Base-by-base conservation (phyloP, 1,140 invertebrate genomes). In the Helicoverpa zea region DNA sequence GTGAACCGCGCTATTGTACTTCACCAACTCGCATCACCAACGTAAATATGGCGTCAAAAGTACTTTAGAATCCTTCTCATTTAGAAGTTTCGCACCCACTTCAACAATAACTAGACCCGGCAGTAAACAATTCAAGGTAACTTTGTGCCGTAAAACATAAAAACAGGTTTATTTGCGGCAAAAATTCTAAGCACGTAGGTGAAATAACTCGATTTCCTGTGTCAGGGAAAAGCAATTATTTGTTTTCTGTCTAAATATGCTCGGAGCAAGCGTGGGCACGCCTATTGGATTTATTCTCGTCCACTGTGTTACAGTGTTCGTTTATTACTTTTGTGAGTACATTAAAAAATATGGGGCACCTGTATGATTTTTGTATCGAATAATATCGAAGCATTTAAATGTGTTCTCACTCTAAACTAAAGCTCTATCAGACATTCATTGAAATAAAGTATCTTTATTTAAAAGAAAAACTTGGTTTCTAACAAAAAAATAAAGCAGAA, bases 161-260 rank as follows among this genome's bases (percentile, higher is more conserved):
- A 66, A 73, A 52, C 12, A 29, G 66, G 30, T 29, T 35, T 43
- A n/a, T 13, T 52, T 58, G 23, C 4, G 51, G 73, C 11, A 81
- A 72, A 83, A 77, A 80, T 80, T 83, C 81, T 52, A 61, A 83
- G 78, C 81, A 83, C 81, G 78, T 83, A 35, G 64, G 11, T 18
- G 13, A 51, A 59, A 79, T 83, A 83, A 83, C 78, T 83, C 63
- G 73, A 83, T 83, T 83, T 80, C 63, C 78, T 59, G 30, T 75
- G 81, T 72, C 80, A 80, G 72, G 73, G 54, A 64, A 83, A 83
- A 80, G 78, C 81, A 83, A 83, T 83, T 83, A 83, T 80, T 63
- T 83, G 73, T 83, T 80, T 64, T 77, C 63, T 77, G 54, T 72
- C 70, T 80, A 79, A 79, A 79, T 79, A 79, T 82, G 59, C 13